Conservation (phyloP, 2,113 vertebrate genomes). For the Ibidorhyncha struthersii region DNA sequence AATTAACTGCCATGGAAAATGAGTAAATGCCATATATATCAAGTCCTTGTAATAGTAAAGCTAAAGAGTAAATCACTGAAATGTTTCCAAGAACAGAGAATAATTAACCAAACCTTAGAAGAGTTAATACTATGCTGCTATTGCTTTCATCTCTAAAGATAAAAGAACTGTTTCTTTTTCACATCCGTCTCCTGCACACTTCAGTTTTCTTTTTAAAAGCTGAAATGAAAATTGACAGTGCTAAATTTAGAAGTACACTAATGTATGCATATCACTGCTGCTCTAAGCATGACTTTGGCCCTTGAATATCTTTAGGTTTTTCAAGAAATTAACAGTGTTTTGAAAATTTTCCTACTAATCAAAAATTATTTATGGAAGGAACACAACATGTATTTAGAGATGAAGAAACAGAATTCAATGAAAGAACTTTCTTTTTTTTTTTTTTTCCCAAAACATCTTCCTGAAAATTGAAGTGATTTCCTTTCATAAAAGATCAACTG, state of each 20-base stretch:
- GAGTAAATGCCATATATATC: background rate
- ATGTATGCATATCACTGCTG: background rate
- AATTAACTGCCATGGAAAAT: constrained; percentile 1
- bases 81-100: background rate
- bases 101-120: background rate
- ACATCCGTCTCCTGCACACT: background rate
- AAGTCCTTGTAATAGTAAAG: background rate
- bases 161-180: background rate
- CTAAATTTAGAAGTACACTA: background rate
- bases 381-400: background rate
- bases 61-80: background rate
- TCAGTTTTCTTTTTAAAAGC: background rate
- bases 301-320: background rate
- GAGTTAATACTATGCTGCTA: background rate
- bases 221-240: background rate
- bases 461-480: background rate
- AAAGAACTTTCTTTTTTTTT: background rate
- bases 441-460: background rate
- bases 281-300: background rate
- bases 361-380: background rate
- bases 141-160: background rate
- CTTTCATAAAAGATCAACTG: background rate
- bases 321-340: background rate
- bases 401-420: background rate
- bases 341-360: background rate